Conservation (phyloP, 1,140 invertebrate genomes). For the Drosophila fuyamai region DNA sequence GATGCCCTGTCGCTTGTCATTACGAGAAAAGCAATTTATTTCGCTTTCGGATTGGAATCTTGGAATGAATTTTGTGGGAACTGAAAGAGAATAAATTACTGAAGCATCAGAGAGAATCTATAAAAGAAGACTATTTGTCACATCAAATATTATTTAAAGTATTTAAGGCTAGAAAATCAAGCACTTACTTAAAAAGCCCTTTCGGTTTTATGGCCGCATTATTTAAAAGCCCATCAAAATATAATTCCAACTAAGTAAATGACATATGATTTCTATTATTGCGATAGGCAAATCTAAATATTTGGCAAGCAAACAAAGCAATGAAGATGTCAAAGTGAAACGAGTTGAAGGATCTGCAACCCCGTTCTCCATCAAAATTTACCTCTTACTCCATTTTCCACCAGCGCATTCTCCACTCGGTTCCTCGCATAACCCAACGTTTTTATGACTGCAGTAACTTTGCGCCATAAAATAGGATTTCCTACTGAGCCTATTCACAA, state of each 20-base stretch:
- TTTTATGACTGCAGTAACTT: slow-evolving; percentile 84
- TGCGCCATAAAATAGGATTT: slow-evolving; percentile 82
- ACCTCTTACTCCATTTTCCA: background rate
- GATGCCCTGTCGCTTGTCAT: slow-evolving; percentile 51
- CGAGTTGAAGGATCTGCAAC: slow-evolving; percentile 24
- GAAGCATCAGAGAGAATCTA: background rate
- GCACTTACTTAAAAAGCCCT: too few species aligned
- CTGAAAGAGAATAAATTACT: slow-evolving; percentile 28
- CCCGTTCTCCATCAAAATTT: background rate
- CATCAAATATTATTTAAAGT: background rate
- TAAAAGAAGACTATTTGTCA: too few species aligned
- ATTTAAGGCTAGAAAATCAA: too few species aligned
- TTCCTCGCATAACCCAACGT: slow-evolving; percentile 54
- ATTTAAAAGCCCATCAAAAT: slow-evolving; percentile 11
- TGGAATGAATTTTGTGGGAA: slow-evolving; percentile 11
- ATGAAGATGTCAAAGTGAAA: slow-evolving; percentile 29
- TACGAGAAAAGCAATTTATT: slow-evolving; percentile 41
- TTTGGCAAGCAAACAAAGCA: slow-evolving; percentile 14
- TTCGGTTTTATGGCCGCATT: background rate
- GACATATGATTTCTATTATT: slow-evolving; percentile 30
- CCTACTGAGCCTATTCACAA: slow-evolving; percentile 83
- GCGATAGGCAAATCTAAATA: slow-evolving; percentile 20
- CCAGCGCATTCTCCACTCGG: background rate
- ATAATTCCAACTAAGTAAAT: background rate
- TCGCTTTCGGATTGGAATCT: slow-evolving; percentile 11